Evolutionary conservation across 2,797 vertebrate genomes (phyloP).

Genomic region (Sebastes variabilis): DNA sequence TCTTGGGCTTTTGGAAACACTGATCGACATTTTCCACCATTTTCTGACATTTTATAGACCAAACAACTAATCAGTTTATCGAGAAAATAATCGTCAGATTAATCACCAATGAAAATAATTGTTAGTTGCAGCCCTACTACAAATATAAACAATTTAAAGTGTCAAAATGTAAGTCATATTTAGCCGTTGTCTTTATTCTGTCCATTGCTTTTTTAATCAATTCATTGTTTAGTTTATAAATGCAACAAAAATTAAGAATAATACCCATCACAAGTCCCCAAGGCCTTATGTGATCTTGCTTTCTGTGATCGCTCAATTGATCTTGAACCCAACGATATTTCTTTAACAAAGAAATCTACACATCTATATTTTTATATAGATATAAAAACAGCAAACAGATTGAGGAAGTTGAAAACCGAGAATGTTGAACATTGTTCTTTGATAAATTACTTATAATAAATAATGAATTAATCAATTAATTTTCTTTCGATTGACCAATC

Average conservation of each 20-base stretch:
- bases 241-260: not conserved
- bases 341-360: not conserved
- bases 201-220: not conserved
- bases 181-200: not conserved
- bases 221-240: not conserved
- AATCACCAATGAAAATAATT: too few species aligned
- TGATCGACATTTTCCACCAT: too few species aligned
- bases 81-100: too few species aligned
- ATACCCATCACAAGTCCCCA: not conserved
- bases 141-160: not conserved
- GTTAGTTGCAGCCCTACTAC: too few species aligned
- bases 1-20: too few species aligned
- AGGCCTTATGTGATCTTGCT: not conserved
- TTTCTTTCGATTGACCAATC: not conserved
- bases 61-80: too few species aligned
- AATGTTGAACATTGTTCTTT: not conserved
- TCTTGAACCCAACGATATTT: not conserved
- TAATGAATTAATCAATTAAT: not conserved
- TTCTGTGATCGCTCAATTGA: not conserved
- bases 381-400: not conserved
- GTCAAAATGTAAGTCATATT: not conserved
- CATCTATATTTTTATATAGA: not conserved
- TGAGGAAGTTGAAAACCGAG: not conserved
- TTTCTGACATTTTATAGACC: too few species aligned
- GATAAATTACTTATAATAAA: not conserved